Conservation (phyloP, 2,888 invertebrate species). For the Eupithecia tripunctaria region DNA sequence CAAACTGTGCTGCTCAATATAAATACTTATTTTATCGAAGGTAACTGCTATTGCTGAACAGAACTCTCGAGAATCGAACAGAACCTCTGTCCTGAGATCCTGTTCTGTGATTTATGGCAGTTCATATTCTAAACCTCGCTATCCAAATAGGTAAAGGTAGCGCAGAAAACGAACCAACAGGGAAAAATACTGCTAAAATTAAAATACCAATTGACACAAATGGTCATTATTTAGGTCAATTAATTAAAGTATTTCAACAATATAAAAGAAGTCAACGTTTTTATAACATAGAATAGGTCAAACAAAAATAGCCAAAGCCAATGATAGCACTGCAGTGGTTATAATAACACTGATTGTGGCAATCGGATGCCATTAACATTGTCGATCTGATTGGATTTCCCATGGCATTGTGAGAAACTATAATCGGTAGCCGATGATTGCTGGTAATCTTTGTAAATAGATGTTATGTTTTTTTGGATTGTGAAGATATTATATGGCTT, state of each 20-base stretch:
- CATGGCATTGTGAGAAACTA: constrained; percentile 70
- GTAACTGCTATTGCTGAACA: no score
- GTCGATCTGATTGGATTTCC: constrained; percentile 74
- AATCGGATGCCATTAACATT: constrained; percentile 73
- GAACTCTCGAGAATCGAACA: no score
- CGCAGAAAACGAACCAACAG: no score
- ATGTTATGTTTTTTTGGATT: constrained; percentile 18
- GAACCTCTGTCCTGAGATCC: no score
- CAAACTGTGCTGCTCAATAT: no score
- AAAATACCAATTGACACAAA: background rate
- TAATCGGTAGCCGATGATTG: constrained; percentile 54
- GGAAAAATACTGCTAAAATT: background rate
- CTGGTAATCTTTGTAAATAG: constrained; percentile 11
- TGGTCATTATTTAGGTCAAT: no score
- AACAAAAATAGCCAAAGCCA: constrained; percentile 15
- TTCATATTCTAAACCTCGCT: no score
- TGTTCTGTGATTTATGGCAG: no score
- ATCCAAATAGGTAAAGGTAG: no score
- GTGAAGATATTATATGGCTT: background rate
- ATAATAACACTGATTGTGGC: constrained; percentile 58
- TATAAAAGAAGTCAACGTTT: background rate
- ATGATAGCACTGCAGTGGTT: constrained; percentile 33
- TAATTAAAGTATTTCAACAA: no score
- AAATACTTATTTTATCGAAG: no score
- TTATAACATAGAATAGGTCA: background rate